Evolutionary conservation across 2,797 vertebrate genomes (phyloP).

Genomic region (Gila robusta): DNA sequence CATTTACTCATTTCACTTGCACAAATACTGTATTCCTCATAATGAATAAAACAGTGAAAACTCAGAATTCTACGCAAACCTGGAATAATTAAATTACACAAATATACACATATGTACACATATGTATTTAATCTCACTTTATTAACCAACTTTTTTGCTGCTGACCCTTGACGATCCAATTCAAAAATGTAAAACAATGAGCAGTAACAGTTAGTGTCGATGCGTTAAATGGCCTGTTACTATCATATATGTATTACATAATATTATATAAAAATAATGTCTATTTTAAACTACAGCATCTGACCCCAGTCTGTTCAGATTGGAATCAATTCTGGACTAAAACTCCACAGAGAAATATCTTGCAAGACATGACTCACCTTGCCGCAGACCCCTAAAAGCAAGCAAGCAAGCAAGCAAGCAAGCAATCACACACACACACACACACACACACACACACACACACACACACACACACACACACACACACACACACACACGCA

Average conservation of each 20-base stretch:
- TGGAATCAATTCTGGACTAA: constrained; percentile 6
- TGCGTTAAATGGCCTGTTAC: neutral
- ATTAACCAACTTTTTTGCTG: neutral
- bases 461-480: constrained; percentile 5
- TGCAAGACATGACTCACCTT: constrained; percentile 26
- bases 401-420: neutral
- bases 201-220: neutral
- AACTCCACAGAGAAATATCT: constrained; percentile 26
- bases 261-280: neutral
- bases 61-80: neutral
- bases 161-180: neutral
- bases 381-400: constrained; percentile 22
- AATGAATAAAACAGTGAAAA: neutral
- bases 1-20: neutral
- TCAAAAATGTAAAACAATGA: neutral
- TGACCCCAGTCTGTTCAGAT: constrained; percentile 13
- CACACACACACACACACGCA: neutral
- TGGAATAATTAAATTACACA: neutral
- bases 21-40: neutral
- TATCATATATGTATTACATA: neutral
- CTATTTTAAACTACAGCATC: neutral
- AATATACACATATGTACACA: no score
- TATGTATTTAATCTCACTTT: neutral
- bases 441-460: neutral
- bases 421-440: constrained; percentile 16